A percentile compares a stretch with the other conserved stretches of the same genome.
These are phyloP conservation scores for Epizoanthus stellaris DNA, from an alignment of 92 coral and sea anemone genomes.

Conservation along the genomic window DNA sequence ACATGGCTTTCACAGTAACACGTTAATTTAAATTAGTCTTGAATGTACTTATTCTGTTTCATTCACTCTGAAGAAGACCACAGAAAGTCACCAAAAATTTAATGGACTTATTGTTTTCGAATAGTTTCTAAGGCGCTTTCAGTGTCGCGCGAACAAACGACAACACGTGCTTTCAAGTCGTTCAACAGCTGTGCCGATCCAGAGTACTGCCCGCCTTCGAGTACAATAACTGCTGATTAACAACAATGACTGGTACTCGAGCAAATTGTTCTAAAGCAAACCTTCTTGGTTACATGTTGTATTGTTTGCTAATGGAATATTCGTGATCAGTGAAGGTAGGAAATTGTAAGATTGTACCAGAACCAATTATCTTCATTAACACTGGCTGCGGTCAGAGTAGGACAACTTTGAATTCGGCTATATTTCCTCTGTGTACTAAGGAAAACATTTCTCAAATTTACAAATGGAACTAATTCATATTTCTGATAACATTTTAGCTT, in stretches of 20 bases:
- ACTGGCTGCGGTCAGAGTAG: neutral
- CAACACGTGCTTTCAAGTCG: conserved; percentile 20
- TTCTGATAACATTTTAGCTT: neutral
- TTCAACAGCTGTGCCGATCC: conserved; percentile 41
- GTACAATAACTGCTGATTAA: conserved; percentile 19
- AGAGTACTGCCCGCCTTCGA: conserved; percentile 2
- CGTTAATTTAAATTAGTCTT: no score
- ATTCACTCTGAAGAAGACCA: no score
- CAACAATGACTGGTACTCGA: conserved; percentile 3
- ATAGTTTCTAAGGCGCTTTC: neutral
- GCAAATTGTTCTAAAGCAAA: conserved; percentile 8
- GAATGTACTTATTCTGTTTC: no score
- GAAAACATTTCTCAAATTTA: conserved; percentile 1
- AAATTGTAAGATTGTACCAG: neutral
- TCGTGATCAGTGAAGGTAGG: neutral
- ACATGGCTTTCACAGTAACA: no score
- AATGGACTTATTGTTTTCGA: neutral
- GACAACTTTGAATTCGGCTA: no score
- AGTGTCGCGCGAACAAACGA: conserved; percentile 11
- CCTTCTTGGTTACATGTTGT: conserved; percentile 2
- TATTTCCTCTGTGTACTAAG: neutral
- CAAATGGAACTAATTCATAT: neutral
- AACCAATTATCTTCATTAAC: neutral
- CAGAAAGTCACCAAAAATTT: no score
- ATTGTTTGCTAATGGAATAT: neutral